Percentiles rank a stretch among this genome's conserved stretches.
phyloP scores from a whole-genome alignment of 2,797 vertebrate genomes.

The Ctenopoma kingsleyae region DNA sequence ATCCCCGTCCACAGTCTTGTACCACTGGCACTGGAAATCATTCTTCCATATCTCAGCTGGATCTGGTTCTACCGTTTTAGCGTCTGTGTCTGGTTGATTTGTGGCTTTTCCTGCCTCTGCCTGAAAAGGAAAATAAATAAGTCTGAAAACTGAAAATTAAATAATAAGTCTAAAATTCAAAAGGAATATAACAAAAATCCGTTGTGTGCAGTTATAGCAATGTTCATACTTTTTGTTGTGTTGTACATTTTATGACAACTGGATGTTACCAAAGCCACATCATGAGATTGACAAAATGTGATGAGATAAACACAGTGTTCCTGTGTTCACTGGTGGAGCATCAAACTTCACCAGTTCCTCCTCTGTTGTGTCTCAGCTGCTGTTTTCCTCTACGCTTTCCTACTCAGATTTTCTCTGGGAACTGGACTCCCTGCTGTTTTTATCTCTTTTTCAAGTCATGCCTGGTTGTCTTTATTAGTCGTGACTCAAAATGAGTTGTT shows the following conservation, averaged over 20 bases:
- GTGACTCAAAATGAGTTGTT: conserved; percentile 26
- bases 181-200: background rate
- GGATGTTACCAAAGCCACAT: conserved; percentile 2
- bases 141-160: background rate
- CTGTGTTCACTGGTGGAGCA: conserved; percentile 21
- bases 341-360: conserved; percentile 22
- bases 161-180: background rate
- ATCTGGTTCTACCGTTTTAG: conserved; percentile 69
- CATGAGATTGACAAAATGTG: conserved; percentile 23
- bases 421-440: conserved; percentile 32
- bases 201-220: background rate
- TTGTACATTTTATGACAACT: background rate
- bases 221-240: conserved; percentile 10
- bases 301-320: conserved; percentile 31
- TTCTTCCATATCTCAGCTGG: conserved; percentile 82
- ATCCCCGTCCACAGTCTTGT: conserved; percentile 76
- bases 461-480: conserved; percentile 33
- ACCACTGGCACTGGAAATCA: conserved; percentile 87
- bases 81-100: conserved; percentile 66
- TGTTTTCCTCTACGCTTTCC: conserved; percentile 38
- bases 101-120: conserved; percentile 68
- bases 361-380: conserved; percentile 27
- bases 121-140: conserved; percentile 48
- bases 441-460: conserved; percentile 10
- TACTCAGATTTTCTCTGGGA: conserved; percentile 29